Evolutionary conservation across 1,140 invertebrate genomes (phyloP).

Genomic region (Helicorthomorpha holstii): DNA sequence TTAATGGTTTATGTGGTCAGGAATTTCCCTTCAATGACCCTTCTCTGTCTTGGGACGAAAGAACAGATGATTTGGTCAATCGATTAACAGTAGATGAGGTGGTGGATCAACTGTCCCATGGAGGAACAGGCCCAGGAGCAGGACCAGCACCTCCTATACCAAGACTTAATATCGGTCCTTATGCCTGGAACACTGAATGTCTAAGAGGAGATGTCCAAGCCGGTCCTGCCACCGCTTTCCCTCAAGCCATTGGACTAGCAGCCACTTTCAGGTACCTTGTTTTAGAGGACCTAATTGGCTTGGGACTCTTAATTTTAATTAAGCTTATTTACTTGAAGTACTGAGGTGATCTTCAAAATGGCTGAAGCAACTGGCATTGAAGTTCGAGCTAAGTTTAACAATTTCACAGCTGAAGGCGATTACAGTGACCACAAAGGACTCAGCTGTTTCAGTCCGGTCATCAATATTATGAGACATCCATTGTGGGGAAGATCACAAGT

Average conservation of each 20-base stretch:
- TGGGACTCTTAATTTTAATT: no score
- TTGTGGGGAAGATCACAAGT: constrained; percentile 24
- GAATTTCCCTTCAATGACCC: constrained; percentile 21
- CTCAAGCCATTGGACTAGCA: constrained; percentile 21
- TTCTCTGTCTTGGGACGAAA: constrained; percentile 18
- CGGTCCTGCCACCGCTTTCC: constrained; percentile 21
- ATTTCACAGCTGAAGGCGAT: constrained; percentile 14
- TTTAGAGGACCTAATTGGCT: neutral
- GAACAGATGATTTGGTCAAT: constrained; percentile 21
- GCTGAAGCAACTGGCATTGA: constrained; percentile 19
- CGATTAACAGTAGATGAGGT: constrained; percentile 20
- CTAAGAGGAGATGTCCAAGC: constrained; percentile 15
- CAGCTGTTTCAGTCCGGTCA: constrained; percentile 22
- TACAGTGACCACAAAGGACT: constrained; percentile 17
- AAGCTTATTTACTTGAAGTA: constrained; percentile 9
- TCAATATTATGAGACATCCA: constrained; percentile 25
- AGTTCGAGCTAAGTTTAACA: constrained; percentile 20
- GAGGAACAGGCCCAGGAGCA: constrained; percentile 15
- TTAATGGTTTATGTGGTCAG: no score
- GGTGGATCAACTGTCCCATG: constrained; percentile 19
- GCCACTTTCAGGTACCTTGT: constrained; percentile 20
- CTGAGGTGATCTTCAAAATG: constrained; percentile 16
- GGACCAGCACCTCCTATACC: constrained; percentile 20
- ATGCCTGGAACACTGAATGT: constrained; percentile 24
- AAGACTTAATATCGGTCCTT: constrained; percentile 19